These are phyloP conservation scores for Perca fluviatilis DNA, from an alignment of 2,113 vertebrate genomes.

Conservation along the genomic window DNA sequence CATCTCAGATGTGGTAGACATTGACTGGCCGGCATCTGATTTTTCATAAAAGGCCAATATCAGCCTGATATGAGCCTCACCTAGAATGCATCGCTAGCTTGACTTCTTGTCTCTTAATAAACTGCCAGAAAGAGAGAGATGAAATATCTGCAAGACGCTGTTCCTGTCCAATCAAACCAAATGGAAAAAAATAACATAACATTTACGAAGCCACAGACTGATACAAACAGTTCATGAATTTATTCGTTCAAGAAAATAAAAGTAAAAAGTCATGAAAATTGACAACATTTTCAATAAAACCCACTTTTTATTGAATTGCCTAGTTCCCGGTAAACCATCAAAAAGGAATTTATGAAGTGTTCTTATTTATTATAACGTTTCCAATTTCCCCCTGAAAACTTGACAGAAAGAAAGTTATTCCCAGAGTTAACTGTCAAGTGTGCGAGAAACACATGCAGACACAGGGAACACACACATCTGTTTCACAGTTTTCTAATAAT, in stretches of 20 bases:
- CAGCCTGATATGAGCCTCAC: background rate
- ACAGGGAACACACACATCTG: background rate
- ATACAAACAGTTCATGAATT: background rate
- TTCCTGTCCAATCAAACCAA: background rate
- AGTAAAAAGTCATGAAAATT: background rate
- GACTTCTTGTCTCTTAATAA: conserved; percentile 2
- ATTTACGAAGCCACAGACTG: background rate
- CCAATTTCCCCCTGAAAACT: background rate
- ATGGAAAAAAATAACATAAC: background rate
- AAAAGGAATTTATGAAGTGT: background rate
- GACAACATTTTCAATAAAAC: background rate
- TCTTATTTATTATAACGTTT: background rate
- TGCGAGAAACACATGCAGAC: background rate
- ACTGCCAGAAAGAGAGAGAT: background rate
- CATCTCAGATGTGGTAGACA: background rate
- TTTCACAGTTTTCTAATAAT: background rate
- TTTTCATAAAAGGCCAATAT: conserved; percentile 1
- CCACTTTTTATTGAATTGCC: background rate
- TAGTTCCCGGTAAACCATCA: background rate
- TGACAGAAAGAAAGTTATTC: conserved; percentile 1
- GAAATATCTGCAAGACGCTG: background rate
- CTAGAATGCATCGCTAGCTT: background rate
- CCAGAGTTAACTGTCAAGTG: background rate
- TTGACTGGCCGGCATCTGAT: background rate
- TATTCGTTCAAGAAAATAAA: background rate